A percentile compares a stretch with the other conserved stretches of the same genome.
Evolutionary conservation across 1,140 invertebrate genomes (phyloP).

Genomic region (Pogonus chalceus): DNA sequence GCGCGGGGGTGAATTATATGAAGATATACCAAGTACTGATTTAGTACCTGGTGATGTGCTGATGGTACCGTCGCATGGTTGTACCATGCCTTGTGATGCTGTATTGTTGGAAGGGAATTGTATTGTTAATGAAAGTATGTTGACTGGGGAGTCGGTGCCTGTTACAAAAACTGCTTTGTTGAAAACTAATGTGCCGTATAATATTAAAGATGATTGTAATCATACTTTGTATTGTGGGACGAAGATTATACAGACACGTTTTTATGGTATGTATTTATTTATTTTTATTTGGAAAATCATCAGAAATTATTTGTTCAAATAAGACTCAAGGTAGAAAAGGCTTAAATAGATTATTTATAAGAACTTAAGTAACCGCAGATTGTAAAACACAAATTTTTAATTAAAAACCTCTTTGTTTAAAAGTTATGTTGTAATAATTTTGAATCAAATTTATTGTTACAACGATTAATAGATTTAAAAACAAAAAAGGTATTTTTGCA

Average conservation of each 20-base stretch:
- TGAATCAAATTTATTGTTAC: too few relatives aligned
- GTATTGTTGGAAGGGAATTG: constrained; percentile 74
- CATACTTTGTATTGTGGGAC: constrained; percentile 95
- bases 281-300: too few relatives aligned
- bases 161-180: constrained; percentile 84
- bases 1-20: constrained; percentile 22
- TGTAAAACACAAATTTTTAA: too few relatives aligned
- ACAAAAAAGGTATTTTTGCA: too few relatives aligned
- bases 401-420: too few relatives aligned
- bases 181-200: constrained; percentile 53
- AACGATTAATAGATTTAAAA: too few relatives aligned
- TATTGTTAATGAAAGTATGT: constrained; percentile 93
- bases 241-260: constrained; percentile 90
- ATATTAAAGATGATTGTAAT: constrained; percentile 74
- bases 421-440: too few relatives aligned
- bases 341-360: too few relatives aligned
- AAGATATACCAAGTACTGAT: constrained; percentile 2
- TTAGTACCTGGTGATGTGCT: constrained; percentile 78
- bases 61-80: constrained; percentile 67
- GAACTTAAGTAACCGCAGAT: too few relatives aligned
- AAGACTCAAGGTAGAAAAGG: too few relatives aligned
- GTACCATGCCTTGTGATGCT: constrained; percentile 77
- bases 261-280: constrained; percentile 53
- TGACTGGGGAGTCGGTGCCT: constrained; percentile 89
- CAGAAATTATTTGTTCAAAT: too few relatives aligned